These are phyloP conservation scores for Tuberolachnus salignus DNA, from an alignment of 2,888 invertebrate species.

Conservation along the genomic window DNA sequence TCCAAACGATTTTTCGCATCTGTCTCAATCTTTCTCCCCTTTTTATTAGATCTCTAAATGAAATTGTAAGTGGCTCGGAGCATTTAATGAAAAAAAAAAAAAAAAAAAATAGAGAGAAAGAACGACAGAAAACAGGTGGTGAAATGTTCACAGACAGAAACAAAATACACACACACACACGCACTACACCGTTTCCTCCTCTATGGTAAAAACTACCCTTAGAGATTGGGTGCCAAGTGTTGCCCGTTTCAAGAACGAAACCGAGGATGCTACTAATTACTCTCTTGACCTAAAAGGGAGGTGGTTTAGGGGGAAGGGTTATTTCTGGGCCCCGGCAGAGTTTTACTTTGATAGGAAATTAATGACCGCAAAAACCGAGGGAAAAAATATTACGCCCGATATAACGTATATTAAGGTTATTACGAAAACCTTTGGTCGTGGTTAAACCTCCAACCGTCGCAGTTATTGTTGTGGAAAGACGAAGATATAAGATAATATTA, in stretches of 20 bases:
- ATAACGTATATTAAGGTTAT: conserved; percentile 35
- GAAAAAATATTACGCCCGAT: conserved; percentile 49
- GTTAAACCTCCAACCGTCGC: conserved; percentile 15
- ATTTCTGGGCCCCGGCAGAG: conserved; percentile 35
- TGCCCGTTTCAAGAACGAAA: conserved; percentile 53
- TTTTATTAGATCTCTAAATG: conserved; percentile 53
- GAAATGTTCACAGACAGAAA: conserved; percentile 54
- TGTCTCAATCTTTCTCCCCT: conserved; percentile 54
- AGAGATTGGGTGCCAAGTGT: conserved; percentile 56
- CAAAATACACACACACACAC: conserved; percentile 35
- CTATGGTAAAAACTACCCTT: conserved; percentile 52
- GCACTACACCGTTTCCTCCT: conserved; percentile 7
- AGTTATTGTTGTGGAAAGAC: neutral
- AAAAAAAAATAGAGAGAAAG: conserved; percentile 21
- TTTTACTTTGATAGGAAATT: conserved; percentile 55
- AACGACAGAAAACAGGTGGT: conserved; percentile 53
- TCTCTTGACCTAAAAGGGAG: conserved; percentile 55
- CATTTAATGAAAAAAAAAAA: conserved; percentile 50
- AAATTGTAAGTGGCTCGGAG: conserved; percentile 54
- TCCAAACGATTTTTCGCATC: conserved; percentile 54
- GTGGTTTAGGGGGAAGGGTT: conserved; percentile 42
- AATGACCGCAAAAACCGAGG: conserved; percentile 51
- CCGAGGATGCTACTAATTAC: conserved; percentile 55
- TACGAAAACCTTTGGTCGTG: conserved; percentile 30
- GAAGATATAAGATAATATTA: conserved; percentile 7